Evolutionary conservation across 1,140 invertebrate species (phyloP), one percentile per base, ranked within the genome.

Genomic region (Stegodyphus mimosarum): DNA sequence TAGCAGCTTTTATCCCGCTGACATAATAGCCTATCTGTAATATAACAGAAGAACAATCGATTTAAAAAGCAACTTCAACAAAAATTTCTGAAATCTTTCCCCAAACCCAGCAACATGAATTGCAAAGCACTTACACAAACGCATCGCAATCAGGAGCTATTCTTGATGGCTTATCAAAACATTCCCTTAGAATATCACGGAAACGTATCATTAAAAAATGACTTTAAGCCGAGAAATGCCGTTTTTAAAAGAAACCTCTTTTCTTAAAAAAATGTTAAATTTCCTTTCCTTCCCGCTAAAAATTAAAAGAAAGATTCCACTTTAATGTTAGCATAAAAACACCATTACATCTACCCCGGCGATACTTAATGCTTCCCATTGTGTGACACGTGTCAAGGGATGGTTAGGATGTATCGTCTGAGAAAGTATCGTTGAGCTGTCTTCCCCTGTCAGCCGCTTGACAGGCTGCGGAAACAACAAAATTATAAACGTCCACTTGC

Each of bases 401-500:
- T 13, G 55, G 18, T 18, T 67, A 15, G 33, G 66, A 18, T 17
- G 78, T 74, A 73, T 64, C 70, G 60, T 80, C 78, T 72, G 52
- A 33, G 67, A 63, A 79, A 79, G 52, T 81, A 81, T 81, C 80
- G 48, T 50, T 7, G 49, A 13, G 71, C 70, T 71, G 77, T 78
- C 76, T 78, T 69, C 76, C 51, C 76, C 80, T 83, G 80, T 83
- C 80, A 74, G 53, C 15, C 33, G 15, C n/a, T 13, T 83, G 80
- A 83, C 80, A 83, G 13, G 80, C 70, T 83, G 80, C 60, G 80
- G 80, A 83, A 83, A 83, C 80, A 83, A 83, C 80, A 83, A 83
- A 83, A 83, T 83, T 83, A 83, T 83, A 83, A 83, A 67, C 80
- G 80, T 83, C 80, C 80, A 81, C 69, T 78, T 78, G 76, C 76